Evolutionary conservation across 1,140 invertebrate genomes (phyloP), one percentile per base, ranked within the genome.

Genomic region (Drosophila chauvacae): DNA sequence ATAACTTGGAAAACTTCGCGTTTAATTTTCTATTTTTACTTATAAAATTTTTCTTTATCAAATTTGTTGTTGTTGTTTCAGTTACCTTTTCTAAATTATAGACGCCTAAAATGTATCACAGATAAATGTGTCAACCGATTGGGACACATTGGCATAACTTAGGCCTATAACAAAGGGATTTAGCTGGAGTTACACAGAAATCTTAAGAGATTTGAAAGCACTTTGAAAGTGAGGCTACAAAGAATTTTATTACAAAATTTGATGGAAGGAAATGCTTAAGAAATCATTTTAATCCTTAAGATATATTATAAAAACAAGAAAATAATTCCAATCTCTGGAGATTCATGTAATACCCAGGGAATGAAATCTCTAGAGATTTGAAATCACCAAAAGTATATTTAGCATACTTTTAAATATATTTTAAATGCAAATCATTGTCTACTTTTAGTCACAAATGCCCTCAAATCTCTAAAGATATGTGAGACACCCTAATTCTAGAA

Each of bases 61-160:
- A 71, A 81, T 68, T 26, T 47, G 30, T 62, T 61, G 48, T 30
- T 44, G 20, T 30, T 42, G 41, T 55, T 64, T 61, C 37, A 81
- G 68, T 61, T 61, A 64, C 23, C 47, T 33, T 30, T 62, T 77
- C 60, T 55, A 58, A 77, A 81, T 59, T 84, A 73, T 65, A 84
- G 69, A 90, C 74, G 77, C 74, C 75, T 78, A 88, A 78, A 80
- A 84, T 74, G 80, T 88, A 88, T 88, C 84, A 88, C 84, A 88
- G 84, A 88, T 88, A 81, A 90, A 87, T 88, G 84, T 79, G 84
- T 58, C 42, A 63, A 47, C 58, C 62, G 64, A 61, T 39, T 56
- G 69, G 59, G 39, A 59, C 84, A 81, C 82, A 86, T 80, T 75
- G 78, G 61, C 68, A 80, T 86, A 86, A 85, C 82, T 81, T 81